Evolutionary conservation across 2,888 invertebrate genomes (phyloP).

Genomic region (Crematogaster levior): DNA sequence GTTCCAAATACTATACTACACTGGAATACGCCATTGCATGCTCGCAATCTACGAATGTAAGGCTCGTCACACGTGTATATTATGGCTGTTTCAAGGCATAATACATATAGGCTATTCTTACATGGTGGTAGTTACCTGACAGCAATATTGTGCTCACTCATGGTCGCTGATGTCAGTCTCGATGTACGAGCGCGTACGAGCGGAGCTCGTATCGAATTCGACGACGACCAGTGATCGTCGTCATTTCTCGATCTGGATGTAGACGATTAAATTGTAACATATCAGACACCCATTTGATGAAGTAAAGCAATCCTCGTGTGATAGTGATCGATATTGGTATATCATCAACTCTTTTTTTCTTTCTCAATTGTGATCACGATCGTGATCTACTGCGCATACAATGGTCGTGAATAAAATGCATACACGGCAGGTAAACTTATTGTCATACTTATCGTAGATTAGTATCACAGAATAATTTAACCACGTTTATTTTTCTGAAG

Average conservation of each 20-base stretch:
- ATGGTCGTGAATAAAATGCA: slow-evolving; percentile 36
- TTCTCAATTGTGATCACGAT: neutral
- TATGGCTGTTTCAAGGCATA: slow-evolving; percentile 23
- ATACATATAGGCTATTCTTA: neutral
- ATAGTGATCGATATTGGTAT: neutral
- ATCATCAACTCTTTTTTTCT: neutral
- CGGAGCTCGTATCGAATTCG: neutral
- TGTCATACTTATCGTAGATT: neutral
- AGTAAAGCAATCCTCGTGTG: neutral
- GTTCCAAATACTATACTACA: slow-evolving; percentile 52
- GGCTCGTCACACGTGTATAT: slow-evolving; percentile 2
- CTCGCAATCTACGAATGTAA: neutral
- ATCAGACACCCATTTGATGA: neutral
- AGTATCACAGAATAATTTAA: neutral
- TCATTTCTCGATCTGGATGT: neutral
- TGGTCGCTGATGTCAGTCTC: slow-evolving; percentile 36
- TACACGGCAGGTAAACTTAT: slow-evolving; percentile 47
- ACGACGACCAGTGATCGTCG: neutral
- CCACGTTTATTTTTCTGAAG: neutral
- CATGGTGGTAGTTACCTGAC: neutral
- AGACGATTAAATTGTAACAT: neutral
- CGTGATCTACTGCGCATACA: neutral
- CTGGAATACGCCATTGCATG: neutral
- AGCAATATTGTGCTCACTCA: neutral
- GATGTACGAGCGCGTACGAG: slow-evolving; percentile 17